Conservation (phyloP, 1,140 invertebrate species). For the Carcinoscorpius rotundicauda region DNA sequence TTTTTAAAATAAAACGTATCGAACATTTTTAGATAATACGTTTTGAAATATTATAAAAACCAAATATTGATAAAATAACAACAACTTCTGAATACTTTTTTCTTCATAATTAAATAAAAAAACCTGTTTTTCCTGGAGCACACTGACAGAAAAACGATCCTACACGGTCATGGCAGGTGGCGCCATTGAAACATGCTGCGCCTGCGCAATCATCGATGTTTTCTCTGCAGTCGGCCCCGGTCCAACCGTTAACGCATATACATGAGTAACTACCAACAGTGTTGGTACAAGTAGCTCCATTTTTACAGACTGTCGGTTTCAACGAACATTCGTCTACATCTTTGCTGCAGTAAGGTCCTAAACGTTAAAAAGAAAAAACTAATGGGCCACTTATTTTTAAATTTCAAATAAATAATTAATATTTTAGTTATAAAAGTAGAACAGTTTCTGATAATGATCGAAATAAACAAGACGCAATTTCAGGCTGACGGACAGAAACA, state of each 20-base stretch:
- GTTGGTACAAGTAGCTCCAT: conserved; percentile 89
- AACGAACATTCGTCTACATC: conserved; percentile 39
- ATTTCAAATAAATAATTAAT: no score
- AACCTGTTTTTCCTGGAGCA: conserved; percentile 86
- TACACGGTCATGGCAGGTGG: conserved; percentile 89
- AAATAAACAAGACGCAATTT: no score
- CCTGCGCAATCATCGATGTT: conserved; percentile 89
- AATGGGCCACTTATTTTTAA: no score
- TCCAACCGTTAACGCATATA: conserved; percentile 94
- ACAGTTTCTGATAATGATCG: no score
- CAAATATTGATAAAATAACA: no score
- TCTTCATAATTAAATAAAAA: conserved; percentile 16
- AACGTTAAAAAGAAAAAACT: neutral
- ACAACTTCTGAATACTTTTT: no score
- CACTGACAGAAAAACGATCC: conserved; percentile 91
- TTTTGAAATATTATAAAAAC: no score
- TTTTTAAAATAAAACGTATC: no score
- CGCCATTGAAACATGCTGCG: conserved; percentile 89
- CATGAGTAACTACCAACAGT: conserved; percentile 79
- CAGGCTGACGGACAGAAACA: neutral
- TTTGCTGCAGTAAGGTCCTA: conserved; percentile 41
- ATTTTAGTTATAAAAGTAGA: no score
- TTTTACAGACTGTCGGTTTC: conserved; percentile 69
- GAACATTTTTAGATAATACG: no score
- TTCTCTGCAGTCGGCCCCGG: conserved; percentile 72